phyloP scores from a whole-genome alignment of 2,113 vertebrate species.

The Acanthisitta chloris region DNA sequence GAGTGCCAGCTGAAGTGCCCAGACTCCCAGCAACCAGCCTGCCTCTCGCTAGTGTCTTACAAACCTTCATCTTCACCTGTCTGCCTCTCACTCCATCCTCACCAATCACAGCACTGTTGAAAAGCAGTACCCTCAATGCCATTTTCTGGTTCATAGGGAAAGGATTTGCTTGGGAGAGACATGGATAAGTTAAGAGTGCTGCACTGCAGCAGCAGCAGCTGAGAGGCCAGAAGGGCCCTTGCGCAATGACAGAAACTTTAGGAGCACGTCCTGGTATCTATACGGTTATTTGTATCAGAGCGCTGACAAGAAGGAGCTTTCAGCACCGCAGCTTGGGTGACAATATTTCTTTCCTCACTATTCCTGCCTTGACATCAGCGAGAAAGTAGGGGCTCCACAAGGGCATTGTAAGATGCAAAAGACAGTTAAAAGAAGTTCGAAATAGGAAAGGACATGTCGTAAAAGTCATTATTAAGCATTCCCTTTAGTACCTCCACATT shows the following conservation, averaged over 20 bases:
- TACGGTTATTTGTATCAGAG: slow-evolving; percentile 30
- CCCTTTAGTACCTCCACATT: slow-evolving; percentile 15
- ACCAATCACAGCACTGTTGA: rapidly evolving
- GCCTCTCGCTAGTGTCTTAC: neutral
- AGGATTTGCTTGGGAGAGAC: neutral
- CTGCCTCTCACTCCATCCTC: neutral
- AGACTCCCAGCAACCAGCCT: neutral
- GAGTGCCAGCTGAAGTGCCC: neutral
- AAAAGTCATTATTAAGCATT: slow-evolving; percentile 41
- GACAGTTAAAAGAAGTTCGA: slow-evolving; percentile 10
- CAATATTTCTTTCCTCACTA: slow-evolving; percentile 47
- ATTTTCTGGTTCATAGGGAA: neutral
- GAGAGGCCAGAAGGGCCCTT: slow-evolving; percentile 11
- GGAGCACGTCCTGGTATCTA: slow-evolving; percentile 28
- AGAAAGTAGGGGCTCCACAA: neutral
- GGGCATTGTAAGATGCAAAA: slow-evolving; percentile 5
- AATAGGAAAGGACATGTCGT: neutral
- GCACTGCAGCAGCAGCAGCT: neutral
- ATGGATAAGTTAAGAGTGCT: neutral
- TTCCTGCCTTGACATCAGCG: slow-evolving; percentile 32
- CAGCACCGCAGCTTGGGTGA: slow-evolving; percentile 24
- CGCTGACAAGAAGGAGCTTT: slow-evolving; percentile 44
- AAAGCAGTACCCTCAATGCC: neutral
- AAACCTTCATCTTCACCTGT: neutral
- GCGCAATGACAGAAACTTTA: neutral